Conservation (phyloP, 2,797 vertebrate species). For the Diceros bicornis region DNA sequence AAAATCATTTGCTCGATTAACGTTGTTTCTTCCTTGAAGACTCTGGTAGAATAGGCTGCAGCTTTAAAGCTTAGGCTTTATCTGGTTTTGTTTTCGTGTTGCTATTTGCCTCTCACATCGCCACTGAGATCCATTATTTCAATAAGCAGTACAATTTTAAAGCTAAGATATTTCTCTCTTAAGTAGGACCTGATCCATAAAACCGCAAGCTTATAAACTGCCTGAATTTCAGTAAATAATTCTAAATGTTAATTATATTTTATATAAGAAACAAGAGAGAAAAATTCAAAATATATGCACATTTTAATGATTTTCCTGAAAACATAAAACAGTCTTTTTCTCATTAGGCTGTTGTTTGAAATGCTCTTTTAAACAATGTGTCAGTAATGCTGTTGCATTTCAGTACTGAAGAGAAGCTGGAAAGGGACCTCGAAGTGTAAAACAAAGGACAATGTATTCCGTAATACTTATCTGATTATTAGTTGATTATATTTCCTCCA, state of each 20-base stretch:
- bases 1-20: background rate
- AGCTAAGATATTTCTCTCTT: background rate
- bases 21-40: background rate
- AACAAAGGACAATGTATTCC: background rate
- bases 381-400: background rate
- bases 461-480: slow-evolving; percentile 73
- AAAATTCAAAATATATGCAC: background rate
- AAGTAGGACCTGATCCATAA: background rate
- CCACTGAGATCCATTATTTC: background rate
- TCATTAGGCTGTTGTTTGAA: background rate
- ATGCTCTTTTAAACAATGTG: background rate
- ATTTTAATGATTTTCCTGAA: slow-evolving; percentile 35
- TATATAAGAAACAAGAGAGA: background rate
- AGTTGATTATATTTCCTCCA: slow-evolving; percentile 72
- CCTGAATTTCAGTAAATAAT: background rate
- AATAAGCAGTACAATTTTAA: background rate
- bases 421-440: slow-evolving; percentile 30
- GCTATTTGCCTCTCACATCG: background rate
- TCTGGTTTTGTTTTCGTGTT: background rate
- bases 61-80: background rate
- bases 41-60: background rate
- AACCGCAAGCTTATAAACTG: background rate
- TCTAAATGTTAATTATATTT: background rate
- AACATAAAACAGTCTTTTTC: background rate
- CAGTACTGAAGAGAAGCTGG: background rate